phyloP scores from a whole-genome alignment of 2,797 vertebrate genomes.

The Gallinago nigripennis region DNA sequence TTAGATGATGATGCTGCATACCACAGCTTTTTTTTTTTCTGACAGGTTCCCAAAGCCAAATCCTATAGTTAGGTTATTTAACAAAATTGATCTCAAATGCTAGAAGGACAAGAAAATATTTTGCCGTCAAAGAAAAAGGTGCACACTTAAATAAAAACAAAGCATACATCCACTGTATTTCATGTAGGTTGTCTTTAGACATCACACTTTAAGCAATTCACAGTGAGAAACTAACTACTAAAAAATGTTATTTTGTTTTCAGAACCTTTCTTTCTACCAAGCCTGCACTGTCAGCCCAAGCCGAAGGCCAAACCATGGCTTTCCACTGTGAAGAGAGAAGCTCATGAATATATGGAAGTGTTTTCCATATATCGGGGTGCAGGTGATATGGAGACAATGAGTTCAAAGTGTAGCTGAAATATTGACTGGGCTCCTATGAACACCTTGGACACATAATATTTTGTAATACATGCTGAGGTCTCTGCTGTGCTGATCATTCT shows the following conservation, averaged over 20 bases:
- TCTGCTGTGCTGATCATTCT: neutral
- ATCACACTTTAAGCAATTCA: neutral
- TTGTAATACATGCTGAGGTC: neutral
- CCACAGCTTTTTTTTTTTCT: neutral
- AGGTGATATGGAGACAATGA: neutral
- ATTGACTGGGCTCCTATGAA: neutral
- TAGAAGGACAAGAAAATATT: neutral
- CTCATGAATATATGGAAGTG: neutral
- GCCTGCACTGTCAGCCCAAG: neutral
- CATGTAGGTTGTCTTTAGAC: neutral
- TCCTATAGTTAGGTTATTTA: neutral
- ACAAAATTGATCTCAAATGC: neutral
- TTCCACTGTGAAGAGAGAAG: neutral
- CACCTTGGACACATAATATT: neutral
- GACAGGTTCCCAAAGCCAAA: neutral
- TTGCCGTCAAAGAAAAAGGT: neutral
- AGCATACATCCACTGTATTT: neutral
- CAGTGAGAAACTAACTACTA: neutral
- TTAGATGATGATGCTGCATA: neutral
- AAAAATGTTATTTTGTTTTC: neutral
- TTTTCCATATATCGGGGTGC: neutral
- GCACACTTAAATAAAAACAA: neutral
- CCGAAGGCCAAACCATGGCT: neutral
- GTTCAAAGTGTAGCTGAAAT: neutral
- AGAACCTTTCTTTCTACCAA: neutral